Conservation (phyloP, 2,888 invertebrate species). For the Stegophylla sp. region DNA sequence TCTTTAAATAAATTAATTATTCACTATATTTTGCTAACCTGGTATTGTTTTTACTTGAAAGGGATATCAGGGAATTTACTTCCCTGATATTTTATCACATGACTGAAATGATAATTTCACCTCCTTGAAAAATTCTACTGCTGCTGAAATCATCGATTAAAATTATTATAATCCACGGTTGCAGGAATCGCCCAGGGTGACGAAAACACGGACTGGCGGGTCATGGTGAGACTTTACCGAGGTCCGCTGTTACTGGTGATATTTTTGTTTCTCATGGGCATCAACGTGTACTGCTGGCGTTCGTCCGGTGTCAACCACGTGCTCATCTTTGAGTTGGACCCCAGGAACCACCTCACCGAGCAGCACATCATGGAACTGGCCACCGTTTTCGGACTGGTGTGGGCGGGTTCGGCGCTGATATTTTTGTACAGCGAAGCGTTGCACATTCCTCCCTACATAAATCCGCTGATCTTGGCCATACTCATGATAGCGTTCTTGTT, state of each 20-base stretch:
- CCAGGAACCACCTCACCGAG: conserved; percentile 89
- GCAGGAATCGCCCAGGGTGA: conserved; percentile 78
- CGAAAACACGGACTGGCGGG: conserved; percentile 73
- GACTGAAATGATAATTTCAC: too few species aligned
- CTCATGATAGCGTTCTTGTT: conserved; percentile 82
- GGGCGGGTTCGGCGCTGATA: conserved; percentile 88
- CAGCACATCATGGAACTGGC: conserved; percentile 95
- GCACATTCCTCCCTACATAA: conserved; percentile 89
- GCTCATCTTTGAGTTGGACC: conserved; percentile 95
- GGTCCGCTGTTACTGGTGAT: conserved; percentile 91
- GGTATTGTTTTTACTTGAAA: too few species aligned
- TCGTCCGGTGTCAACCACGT: conserved; percentile 98
- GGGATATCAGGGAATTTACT: too few species aligned
- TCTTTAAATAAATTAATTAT: too few species aligned
- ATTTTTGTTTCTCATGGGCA: conserved; percentile 91
- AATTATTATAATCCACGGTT: conserved; percentile 59
- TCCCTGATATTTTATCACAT: too few species aligned
- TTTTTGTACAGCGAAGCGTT: conserved; percentile 73
- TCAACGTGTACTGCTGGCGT: conserved; percentile 96
- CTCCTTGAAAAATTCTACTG: too few species aligned
- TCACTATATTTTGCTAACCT: too few species aligned
- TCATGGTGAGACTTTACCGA: conserved; percentile 90
- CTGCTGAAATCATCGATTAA: too few species aligned
- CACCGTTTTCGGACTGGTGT: conserved; percentile 90
- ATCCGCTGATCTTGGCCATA: conserved; percentile 84